A percentile compares a stretch with the other conserved stretches of the same genome.
Conservation (phyloP, 2,888 invertebrate genomes). For the Cremastobaeus sp. region DNA sequence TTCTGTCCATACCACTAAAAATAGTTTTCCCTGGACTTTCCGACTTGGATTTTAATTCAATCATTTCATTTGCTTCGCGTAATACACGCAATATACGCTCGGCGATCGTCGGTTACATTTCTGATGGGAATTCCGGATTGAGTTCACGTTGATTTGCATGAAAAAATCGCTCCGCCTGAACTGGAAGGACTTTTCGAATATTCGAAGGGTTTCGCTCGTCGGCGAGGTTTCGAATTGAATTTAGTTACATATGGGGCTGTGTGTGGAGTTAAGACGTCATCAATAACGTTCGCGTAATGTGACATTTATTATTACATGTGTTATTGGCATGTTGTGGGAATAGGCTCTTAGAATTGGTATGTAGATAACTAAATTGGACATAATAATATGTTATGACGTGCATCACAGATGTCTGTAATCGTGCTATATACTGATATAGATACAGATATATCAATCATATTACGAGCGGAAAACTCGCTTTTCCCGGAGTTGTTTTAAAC, state of each 20-base stretch:
- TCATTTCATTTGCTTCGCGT: too few relatives aligned
- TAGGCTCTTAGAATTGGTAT: constrained; percentile 10
- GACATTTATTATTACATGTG: constrained; percentile 33
- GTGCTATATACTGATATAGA: too few relatives aligned
- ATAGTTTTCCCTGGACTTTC: too few relatives aligned
- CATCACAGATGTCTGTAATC: constrained; percentile 2
- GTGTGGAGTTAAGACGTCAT: constrained; percentile 8
- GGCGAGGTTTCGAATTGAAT: neutral
- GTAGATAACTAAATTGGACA: constrained; percentile 22
- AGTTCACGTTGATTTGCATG: too few relatives aligned
- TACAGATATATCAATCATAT: neutral
- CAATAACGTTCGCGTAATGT: constrained; percentile 1
- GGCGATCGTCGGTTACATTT: too few relatives aligned
- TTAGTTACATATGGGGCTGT: neutral
- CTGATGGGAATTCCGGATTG: too few relatives aligned
- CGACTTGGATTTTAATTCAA: too few relatives aligned
- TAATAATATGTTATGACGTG: constrained; percentile 13
- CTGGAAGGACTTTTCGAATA: neutral
- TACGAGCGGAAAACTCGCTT: neutral
- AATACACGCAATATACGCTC: too few relatives aligned
- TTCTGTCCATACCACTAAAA: too few relatives aligned
- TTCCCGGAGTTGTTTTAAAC: too few relatives aligned
- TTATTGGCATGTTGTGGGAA: constrained; percentile 25
- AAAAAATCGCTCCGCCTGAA: too few relatives aligned
- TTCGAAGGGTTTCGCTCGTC: too few relatives aligned